A percentile compares a stretch with the other conserved stretches of the same genome.
Evolutionary conservation across 2,888 invertebrate genomes (phyloP).

Genomic region (Yponomeuta plumbellus): DNA sequence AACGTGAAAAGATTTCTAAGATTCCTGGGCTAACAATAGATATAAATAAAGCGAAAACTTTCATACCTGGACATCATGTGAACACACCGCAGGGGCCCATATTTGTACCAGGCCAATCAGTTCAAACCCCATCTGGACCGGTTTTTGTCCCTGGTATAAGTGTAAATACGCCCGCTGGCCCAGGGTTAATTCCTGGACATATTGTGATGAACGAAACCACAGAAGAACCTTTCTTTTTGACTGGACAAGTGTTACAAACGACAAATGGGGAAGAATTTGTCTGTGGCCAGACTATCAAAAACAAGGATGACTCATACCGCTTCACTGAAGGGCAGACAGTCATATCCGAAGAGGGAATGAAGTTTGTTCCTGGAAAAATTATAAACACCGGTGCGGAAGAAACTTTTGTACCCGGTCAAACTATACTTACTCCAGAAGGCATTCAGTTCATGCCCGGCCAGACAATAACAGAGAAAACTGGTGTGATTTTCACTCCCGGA

Average conservation of each 20-base stretch:
- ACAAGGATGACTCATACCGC: conserved; percentile 70
- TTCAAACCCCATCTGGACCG: conserved; percentile 80
- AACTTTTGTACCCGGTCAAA: conserved; percentile 79
- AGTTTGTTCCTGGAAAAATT: conserved; percentile 78
- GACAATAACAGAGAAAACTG: conserved; percentile 68
- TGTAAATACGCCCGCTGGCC: conserved; percentile 80
- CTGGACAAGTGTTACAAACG: conserved; percentile 81
- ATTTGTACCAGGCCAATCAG: conserved; percentile 86
- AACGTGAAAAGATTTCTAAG: conserved; percentile 75
- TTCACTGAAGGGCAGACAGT: conserved; percentile 80
- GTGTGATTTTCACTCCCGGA: conserved; percentile 78
- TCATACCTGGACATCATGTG: conserved; percentile 83
- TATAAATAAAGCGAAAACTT: conserved; percentile 81
- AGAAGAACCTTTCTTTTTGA: conserved; percentile 80
- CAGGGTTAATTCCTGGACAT: conserved; percentile 84
- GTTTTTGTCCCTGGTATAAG: conserved; percentile 85
- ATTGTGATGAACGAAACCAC: conserved; percentile 77
- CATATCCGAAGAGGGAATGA: conserved; percentile 76
- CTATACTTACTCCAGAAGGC: conserved; percentile 76
- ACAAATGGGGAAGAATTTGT: conserved; percentile 75
- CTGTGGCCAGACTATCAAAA: conserved; percentile 79
- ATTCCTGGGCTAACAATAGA: conserved; percentile 80
- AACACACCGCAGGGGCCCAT: conserved; percentile 81
- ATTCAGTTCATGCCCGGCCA: conserved; percentile 80
- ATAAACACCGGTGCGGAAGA: conserved; percentile 64